A percentile compares a stretch with the other conserved stretches of the same genome.
These are phyloP conservation scores for Marronus borbonicus DNA, from an alignment of 2,888 invertebrate species.

Conservation along the genomic window DNA sequence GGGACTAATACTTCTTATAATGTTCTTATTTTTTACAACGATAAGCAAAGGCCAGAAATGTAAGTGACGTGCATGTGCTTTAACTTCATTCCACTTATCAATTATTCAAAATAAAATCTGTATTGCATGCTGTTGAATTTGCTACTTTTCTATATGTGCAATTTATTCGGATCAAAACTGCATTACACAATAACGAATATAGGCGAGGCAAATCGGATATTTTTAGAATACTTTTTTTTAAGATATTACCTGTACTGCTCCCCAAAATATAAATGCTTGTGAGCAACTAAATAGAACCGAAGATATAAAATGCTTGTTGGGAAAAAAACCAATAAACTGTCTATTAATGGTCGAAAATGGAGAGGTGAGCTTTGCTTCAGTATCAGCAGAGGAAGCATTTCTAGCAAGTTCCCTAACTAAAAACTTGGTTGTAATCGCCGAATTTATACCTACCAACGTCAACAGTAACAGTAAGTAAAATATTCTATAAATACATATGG, in stretches of 20 bases:
- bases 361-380: conserved; percentile 62
- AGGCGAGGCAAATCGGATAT: too few relatives aligned
- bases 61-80: neutral
- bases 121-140: too few relatives aligned
- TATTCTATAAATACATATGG: neutral
- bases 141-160: too few relatives aligned
- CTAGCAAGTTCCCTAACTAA: conserved; percentile 71
- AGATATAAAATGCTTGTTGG: conserved; percentile 55
- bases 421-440: conserved; percentile 71
- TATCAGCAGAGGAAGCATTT: conserved; percentile 75
- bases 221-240: conserved; percentile 41
- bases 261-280: conserved; percentile 56
- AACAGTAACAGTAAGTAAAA: conserved; percentile 2
- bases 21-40: neutral
- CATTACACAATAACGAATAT: too few relatives aligned
- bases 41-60: conserved; percentile 5
- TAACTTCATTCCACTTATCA: neutral
- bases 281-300: conserved; percentile 59
- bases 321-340: conserved; percentile 70
- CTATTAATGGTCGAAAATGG: conserved; percentile 73
- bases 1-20: neutral
- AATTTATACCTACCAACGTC: conserved; percentile 61
- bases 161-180: too few relatives aligned
- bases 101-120: neutral
- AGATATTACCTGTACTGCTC: conserved; percentile 60